Conservation (phyloP, 1,140 invertebrate species). For the Pectinophora gossypiella region DNA sequence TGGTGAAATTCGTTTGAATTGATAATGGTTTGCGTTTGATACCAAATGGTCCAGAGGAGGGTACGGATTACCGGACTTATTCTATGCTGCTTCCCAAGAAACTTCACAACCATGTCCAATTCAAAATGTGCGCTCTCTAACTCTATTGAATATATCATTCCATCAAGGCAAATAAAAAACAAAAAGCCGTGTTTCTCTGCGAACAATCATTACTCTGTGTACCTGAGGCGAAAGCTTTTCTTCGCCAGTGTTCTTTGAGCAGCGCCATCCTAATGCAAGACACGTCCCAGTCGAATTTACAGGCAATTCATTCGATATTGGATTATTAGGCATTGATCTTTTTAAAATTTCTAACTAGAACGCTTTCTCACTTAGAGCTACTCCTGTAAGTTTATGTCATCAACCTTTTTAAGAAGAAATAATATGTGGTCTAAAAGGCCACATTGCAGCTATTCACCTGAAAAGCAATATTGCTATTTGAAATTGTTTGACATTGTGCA, state of each 20-base stretch:
- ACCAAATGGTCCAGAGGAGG: too few species aligned
- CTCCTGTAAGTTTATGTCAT: too few species aligned
- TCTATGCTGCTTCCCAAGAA: background rate
- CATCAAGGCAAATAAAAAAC: background rate
- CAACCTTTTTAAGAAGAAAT: too few species aligned
- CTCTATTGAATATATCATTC: background rate
- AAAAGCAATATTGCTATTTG: too few species aligned
- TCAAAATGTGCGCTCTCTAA: background rate
- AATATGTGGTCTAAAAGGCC: too few species aligned
- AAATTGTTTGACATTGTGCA: too few species aligned
- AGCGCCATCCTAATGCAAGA: conserved; percentile 33
- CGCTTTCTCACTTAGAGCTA: background rate
- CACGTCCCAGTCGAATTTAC: conserved; percentile 59
- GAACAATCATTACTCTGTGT: conserved; percentile 4
- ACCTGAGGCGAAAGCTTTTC: conserved; percentile 24
- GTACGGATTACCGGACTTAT: too few species aligned
- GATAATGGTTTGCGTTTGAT: too few species aligned
- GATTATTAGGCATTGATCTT: conserved; percentile 70
- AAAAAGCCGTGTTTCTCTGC: background rate
- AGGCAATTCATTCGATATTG: conserved; percentile 65
- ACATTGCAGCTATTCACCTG: too few species aligned
- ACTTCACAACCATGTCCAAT: background rate
- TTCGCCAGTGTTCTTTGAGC: conserved; percentile 27
- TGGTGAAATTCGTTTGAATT: too few species aligned
- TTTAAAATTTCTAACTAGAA: conserved; percentile 45